Conservation (phyloP, 1,140 invertebrate species). For the Drosophila bipectinata region DNA sequence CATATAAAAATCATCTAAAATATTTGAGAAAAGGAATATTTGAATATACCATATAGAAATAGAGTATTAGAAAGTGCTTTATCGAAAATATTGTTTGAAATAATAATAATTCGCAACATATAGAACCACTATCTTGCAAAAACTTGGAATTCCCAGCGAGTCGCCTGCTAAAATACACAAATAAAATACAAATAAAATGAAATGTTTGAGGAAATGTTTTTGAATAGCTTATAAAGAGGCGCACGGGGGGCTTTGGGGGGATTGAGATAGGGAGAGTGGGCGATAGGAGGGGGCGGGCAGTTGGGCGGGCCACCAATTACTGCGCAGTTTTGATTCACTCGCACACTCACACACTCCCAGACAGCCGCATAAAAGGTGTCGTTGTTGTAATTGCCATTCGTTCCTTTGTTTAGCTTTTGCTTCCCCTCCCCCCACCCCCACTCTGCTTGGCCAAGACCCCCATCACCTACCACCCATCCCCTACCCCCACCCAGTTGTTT, state of each 20-base stretch:
- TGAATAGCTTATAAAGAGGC: conserved; percentile 43
- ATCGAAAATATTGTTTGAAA: too few species aligned
- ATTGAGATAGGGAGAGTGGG: conserved; percentile 6
- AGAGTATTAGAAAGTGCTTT: too few species aligned
- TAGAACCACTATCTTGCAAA: too few species aligned
- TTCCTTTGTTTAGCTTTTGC: conserved; percentile 58
- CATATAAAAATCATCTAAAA: too few species aligned
- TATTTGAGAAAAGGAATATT: too few species aligned
- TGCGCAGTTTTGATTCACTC: conserved; percentile 69
- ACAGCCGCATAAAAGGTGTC: conserved; percentile 55
- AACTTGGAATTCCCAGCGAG: too few species aligned
- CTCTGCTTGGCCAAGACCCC: neutral
- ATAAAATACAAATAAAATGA: conserved; percentile 2
- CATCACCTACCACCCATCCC: neutral
- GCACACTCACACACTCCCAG: neutral
- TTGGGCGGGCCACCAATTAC: conserved; percentile 51
- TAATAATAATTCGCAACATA: too few species aligned
- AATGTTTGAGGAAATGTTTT: conserved; percentile 43
- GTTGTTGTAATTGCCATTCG: conserved; percentile 64
- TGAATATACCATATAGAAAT: too few species aligned
- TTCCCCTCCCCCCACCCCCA: neutral
- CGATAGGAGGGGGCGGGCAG: neutral
- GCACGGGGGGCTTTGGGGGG: neutral
- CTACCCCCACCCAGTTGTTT: conserved; percentile 13
- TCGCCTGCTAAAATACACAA: too few species aligned